Percentiles rank a stretch among this genome's conserved stretches.
phyloP scores from a whole-genome alignment of 1,140 invertebrate genomes.

The Aporrectodea caliginosa region DNA sequence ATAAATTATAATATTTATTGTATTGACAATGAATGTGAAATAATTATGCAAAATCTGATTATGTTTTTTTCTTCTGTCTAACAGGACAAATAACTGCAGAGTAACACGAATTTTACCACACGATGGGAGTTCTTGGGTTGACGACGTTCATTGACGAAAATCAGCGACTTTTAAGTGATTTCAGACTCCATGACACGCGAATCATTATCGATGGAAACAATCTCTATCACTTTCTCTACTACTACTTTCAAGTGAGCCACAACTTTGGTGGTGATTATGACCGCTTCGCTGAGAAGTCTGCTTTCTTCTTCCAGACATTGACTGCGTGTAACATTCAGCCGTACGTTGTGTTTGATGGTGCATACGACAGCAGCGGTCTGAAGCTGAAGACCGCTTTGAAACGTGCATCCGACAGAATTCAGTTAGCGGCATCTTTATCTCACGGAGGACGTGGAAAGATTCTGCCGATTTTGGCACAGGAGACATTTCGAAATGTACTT shows the following conservation, averaged over 20 bases:
- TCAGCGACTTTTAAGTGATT: slow-evolving; percentile 63
- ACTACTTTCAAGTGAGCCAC: slow-evolving; percentile 62
- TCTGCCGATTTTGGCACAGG: slow-evolving; percentile 60
- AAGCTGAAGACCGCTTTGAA: slow-evolving; percentile 70
- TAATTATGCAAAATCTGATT: too few relatives aligned
- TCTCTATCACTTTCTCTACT: slow-evolving; percentile 70
- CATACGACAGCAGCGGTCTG: slow-evolving; percentile 65
- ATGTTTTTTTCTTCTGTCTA: too few relatives aligned
- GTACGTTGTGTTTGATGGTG: slow-evolving; percentile 77
- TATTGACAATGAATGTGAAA: too few relatives aligned
- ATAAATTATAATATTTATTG: too few relatives aligned
- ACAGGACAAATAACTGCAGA: too few relatives aligned
- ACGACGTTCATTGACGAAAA: slow-evolving; percentile 72
- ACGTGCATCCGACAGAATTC: slow-evolving; percentile 64
- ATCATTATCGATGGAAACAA: slow-evolving; percentile 80
- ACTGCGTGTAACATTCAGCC: slow-evolving; percentile 70
- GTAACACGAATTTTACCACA: too few relatives aligned
- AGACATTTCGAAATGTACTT: slow-evolving; percentile 69
- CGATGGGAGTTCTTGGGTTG: slow-evolving; percentile 74
- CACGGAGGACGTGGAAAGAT: slow-evolving; percentile 42
- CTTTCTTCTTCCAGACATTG: slow-evolving; percentile 69
- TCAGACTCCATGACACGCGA: slow-evolving; percentile 65
- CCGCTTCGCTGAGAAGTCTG: slow-evolving; percentile 63
- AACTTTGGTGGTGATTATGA: slow-evolving; percentile 85
- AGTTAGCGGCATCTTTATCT: slow-evolving; percentile 45